phyloP scores from a whole-genome alignment of 2,113 vertebrate genomes.

The Talpa occidentalis region DNA sequence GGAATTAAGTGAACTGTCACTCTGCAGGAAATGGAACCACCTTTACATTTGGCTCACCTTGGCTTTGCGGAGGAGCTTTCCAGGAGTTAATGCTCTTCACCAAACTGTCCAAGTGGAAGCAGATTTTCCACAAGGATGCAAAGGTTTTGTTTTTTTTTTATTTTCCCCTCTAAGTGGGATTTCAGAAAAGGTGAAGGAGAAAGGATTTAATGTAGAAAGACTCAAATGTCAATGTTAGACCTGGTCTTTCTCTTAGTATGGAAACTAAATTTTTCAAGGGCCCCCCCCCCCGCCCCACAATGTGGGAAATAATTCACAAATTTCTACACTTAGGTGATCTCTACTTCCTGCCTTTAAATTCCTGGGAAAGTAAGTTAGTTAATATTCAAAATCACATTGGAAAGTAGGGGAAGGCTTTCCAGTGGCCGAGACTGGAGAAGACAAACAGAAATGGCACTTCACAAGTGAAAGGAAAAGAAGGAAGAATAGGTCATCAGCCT shows the following conservation, averaged over 20 bases:
- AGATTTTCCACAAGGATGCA: neutral
- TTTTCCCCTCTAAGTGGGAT: neutral
- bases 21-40: slow-evolving; percentile 19
- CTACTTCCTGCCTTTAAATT: neutral
- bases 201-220: neutral
- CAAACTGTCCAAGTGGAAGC: slow-evolving; percentile 1
- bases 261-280: slow-evolving; percentile 21
- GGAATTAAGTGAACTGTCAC: slow-evolving; percentile 59
- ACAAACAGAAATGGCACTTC: too few species aligned
- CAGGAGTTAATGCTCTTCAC: neutral
- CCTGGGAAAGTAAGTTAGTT: neutral
- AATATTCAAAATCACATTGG: neutral
- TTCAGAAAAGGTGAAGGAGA: neutral
- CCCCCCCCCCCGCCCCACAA: neutral
- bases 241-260: slow-evolving; percentile 3
- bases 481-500: too few species aligned
- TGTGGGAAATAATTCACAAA: slow-evolving; percentile 1
- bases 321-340: slow-evolving; percentile 19
- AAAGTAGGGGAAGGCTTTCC: neutral
- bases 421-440: too few species aligned
- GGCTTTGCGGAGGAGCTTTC: neutral
- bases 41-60: slow-evolving; percentile 54
- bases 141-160: neutral
- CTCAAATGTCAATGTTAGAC: neutral
- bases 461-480: too few species aligned